phyloP scores from a whole-genome alignment of 2,797 vertebrate species.

The Astyanax mexicanus region DNA sequence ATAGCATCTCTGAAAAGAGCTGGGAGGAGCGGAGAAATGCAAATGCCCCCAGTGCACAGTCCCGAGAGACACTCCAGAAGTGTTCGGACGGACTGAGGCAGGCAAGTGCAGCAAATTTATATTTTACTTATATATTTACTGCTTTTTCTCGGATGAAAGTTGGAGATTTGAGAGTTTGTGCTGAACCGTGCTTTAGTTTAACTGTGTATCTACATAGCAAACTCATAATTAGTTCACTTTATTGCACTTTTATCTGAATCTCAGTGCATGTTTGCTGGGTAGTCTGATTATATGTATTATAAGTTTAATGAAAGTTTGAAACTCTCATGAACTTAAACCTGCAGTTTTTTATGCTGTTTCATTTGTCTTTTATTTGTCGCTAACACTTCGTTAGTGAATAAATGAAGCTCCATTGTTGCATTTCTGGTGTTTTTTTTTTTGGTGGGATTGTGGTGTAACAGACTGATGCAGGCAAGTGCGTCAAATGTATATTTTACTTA shows the following conservation, averaged over 20 bases:
- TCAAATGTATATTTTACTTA: neutral
- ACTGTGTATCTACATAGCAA: too few species aligned
- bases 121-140: neutral
- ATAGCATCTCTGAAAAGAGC: constrained; percentile 80
- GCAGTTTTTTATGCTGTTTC: neutral
- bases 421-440: too few species aligned
- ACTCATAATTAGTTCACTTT: neutral
- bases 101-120: neutral
- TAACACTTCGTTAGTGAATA: constrained; percentile 1
- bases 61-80: neutral
- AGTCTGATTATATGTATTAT: too few species aligned
- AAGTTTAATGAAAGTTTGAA: too few species aligned
- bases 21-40: constrained; percentile 82
- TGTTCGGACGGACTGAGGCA: neutral
- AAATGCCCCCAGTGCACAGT: constrained; percentile 73
- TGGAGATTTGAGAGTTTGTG: neutral
- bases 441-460: too few species aligned
- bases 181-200: too few species aligned
- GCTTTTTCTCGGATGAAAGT: neutral
- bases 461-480: constrained; percentile 12
- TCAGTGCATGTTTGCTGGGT: neutral
- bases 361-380: neutral
- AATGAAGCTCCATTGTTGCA: too few species aligned
- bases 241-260: neutral
- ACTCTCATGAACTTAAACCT: too few species aligned